Percentiles rank a stretch among this genome's conserved stretches.
Evolutionary conservation across 2,113 vertebrate species (phyloP).

Genomic region (Eulemur macaco): DNA sequence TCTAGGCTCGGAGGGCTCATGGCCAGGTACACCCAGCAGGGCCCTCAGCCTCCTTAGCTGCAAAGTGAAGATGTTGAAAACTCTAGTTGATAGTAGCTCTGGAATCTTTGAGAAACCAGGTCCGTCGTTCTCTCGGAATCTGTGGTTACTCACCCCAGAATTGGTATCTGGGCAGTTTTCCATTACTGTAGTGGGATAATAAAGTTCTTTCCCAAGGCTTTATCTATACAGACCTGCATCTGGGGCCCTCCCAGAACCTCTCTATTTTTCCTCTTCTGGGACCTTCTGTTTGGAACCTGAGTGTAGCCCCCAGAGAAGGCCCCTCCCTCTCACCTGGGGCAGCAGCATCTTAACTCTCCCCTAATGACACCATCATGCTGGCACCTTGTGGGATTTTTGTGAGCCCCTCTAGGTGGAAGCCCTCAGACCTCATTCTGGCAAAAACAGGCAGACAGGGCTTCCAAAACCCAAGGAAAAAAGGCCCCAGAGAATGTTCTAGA

Average conservation of each 20-base stretch:
- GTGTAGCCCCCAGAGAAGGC: not conserved
- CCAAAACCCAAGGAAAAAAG: not conserved
- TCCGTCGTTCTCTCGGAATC: not conserved
- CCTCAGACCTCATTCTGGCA: not conserved
- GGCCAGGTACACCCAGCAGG: too few relatives aligned
- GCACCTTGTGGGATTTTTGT: not conserved
- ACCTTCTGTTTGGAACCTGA: not conserved
- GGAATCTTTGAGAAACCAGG: not conserved
- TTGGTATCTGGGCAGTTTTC: not conserved
- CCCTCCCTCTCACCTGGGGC: rapidly evolving
- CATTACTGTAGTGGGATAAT: not conserved
- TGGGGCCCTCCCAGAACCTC: not conserved
- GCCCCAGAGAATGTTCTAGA: not conserved
- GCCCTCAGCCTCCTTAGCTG: not conserved
- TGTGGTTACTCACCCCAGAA: not conserved
- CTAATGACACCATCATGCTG: not conserved
- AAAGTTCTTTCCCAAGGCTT: not conserved
- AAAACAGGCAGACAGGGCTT: not conserved
- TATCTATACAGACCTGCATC: not conserved
- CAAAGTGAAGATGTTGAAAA: not conserved
- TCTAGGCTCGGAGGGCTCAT: rapidly evolving
- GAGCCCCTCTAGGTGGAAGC: not conserved
- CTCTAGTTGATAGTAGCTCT: not conserved
- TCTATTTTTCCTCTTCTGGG: not conserved
- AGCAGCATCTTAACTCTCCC: not conserved